phyloP scores from a whole-genome alignment of 2,797 vertebrate genomes.

The Anas bernieri region DNA sequence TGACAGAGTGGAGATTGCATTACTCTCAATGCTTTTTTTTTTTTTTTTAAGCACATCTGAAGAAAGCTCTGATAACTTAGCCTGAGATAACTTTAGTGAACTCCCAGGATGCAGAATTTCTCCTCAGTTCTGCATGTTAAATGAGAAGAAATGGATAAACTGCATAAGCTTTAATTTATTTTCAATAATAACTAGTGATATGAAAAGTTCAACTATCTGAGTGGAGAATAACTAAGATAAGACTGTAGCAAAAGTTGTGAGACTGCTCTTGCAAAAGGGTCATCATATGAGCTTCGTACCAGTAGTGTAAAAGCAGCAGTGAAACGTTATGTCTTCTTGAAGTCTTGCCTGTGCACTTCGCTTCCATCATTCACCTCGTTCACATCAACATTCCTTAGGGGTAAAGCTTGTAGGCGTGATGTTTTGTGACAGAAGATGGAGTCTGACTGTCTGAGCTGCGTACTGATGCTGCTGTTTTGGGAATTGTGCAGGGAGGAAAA shows the following conservation, averaged over 20 bases:
- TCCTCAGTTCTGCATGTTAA: constrained; percentile 14
- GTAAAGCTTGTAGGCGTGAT: not conserved
- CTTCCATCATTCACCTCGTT: not conserved
- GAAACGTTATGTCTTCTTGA: not conserved
- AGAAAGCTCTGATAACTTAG: constrained; percentile 15
- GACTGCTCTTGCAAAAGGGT: not conserved
- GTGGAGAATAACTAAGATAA: constrained; percentile 37
- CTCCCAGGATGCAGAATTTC: constrained; percentile 21
- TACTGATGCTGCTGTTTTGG: not conserved
- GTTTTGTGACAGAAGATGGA: not conserved
- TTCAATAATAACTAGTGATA: constrained; percentile 38
- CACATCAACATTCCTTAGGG: not conserved
- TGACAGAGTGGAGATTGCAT: not conserved
- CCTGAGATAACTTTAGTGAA: constrained; percentile 27
- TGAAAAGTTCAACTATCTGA: not conserved
- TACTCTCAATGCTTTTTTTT: not conserved
- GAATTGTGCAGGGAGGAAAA: not conserved
- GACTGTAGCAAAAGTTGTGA: not conserved
- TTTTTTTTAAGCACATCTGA: constrained; percentile 18
- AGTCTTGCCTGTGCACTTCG: not conserved
- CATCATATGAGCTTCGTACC: not conserved
- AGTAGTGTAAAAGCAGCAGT: not conserved
- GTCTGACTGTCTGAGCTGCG: not conserved
- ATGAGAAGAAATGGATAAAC: constrained; percentile 21
- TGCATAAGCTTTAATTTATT: constrained; percentile 40